Conservation (phyloP, 2,888 invertebrate genomes). For the Athetis lepigone region DNA sequence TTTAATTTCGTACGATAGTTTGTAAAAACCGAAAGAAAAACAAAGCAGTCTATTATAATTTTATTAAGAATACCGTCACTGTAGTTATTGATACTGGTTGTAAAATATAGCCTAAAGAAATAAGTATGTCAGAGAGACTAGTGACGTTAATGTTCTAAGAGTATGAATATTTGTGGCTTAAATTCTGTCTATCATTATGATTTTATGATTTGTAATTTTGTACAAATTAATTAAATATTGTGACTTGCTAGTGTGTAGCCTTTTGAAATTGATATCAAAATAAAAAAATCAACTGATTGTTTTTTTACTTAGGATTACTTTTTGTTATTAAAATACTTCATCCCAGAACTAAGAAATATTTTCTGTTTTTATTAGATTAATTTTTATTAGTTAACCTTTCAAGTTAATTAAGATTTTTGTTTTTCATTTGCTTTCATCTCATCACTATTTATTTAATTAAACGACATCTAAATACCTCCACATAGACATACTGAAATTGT, state of each 20-base stretch:
- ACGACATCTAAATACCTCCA: constrained; percentile 19
- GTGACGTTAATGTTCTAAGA: constrained; percentile 14
- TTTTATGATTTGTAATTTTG: constrained; percentile 20
- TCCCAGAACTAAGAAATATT: constrained; percentile 15
- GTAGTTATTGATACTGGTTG: constrained; percentile 29
- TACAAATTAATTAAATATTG: constrained; percentile 26
- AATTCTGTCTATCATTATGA: constrained; percentile 23
- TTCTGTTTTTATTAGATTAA: constrained; percentile 17
- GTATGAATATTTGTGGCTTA: constrained; percentile 18
- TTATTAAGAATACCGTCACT: constrained; percentile 16
- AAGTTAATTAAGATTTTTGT: constrained; percentile 34
- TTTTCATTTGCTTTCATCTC: constrained; percentile 45
- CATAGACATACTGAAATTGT: constrained; percentile 11
- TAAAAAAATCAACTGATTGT: constrained; percentile 30
- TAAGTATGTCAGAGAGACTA: constrained; percentile 12
- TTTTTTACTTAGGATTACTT: constrained; percentile 41
- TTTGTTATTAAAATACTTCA: constrained; percentile 24
- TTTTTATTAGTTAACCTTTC: constrained; percentile 37
- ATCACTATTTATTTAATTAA: constrained; percentile 49
- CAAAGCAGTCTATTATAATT: constrained; percentile 25
- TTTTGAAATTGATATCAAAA: constrained; percentile 14
- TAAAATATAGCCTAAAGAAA: constrained; percentile 20
- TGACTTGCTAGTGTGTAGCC: constrained; percentile 21
- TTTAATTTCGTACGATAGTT: constrained; percentile 18
- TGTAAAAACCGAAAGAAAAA: constrained; percentile 23